Conservation (phyloP, 2,888 invertebrate species). For the Lithodes maja region DNA sequence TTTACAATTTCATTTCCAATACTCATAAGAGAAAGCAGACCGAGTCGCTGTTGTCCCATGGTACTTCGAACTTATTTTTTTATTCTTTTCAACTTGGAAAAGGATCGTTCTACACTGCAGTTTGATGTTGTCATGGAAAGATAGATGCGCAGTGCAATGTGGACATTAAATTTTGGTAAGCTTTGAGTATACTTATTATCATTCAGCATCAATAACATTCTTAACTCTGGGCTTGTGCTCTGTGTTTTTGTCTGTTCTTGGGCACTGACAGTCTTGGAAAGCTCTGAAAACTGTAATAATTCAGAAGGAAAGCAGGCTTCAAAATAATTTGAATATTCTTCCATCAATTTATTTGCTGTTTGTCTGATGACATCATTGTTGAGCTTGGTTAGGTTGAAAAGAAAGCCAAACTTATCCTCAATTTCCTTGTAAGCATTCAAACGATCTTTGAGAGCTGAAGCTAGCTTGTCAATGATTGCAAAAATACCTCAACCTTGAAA, state of each 20-base stretch:
- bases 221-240: slow-evolving; percentile 1
- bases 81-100: slow-evolving; percentile 30
- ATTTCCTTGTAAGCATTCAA: slow-evolving; percentile 12
- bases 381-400: slow-evolving; percentile 16
- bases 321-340: slow-evolving; percentile 4
- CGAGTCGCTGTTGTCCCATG: slow-evolving; percentile 10
- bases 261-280: background rate
- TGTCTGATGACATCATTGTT: background rate
- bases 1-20: background rate
- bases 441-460: slow-evolving; percentile 14
- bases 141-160: slow-evolving; percentile 26
- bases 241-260: background rate
- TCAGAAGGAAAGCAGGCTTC: slow-evolving; percentile 18
- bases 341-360: background rate
- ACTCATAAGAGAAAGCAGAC: slow-evolving; percentile 8
- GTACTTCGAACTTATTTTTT: slow-evolving; percentile 2
- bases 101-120: slow-evolving; percentile 37
- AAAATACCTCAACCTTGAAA: slow-evolving; percentile 1
- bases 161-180: slow-evolving; percentile 33
- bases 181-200: background rate
- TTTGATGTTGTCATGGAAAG: slow-evolving; percentile 17
- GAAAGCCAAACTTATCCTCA: slow-evolving; percentile 16
- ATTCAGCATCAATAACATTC: slow-evolving; percentile 15
- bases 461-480: slow-evolving; percentile 13
- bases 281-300: slow-evolving; percentile 27